Conservation (phyloP, 1,140 invertebrate species). For the Drosophila pandora region DNA sequence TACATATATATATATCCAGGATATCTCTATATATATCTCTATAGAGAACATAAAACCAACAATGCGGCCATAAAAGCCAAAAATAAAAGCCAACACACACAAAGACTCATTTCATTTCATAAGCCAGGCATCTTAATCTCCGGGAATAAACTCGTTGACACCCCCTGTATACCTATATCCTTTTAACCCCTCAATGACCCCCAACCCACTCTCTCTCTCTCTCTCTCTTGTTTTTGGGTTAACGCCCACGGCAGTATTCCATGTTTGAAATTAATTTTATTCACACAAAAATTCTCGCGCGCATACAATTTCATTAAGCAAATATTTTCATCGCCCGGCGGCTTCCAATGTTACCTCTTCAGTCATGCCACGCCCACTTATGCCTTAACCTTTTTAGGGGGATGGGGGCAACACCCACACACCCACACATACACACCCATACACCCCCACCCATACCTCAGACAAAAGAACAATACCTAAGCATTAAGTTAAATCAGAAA, state of each 20-base stretch:
- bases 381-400: neutral
- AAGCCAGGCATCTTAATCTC: slow-evolving; percentile 75
- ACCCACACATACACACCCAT: slow-evolving; percentile 15
- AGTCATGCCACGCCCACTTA: slow-evolving; percentile 4
- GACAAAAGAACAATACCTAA: slow-evolving; percentile 6
- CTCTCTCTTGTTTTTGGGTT: too few relatives aligned
- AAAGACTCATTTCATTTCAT: slow-evolving; percentile 61
- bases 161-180: neutral
- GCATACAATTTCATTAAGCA: slow-evolving; percentile 81
- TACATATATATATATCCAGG: slow-evolving; percentile 11
- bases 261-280: slow-evolving; percentile 81
- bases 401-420: neutral
- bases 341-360: slow-evolving; percentile 43
- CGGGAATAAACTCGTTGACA: slow-evolving; percentile 67
- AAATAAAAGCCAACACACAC: slow-evolving; percentile 18
- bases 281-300: slow-evolving; percentile 78
- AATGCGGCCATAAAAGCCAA: slow-evolving; percentile 34
- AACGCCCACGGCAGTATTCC: slow-evolving; percentile 10
- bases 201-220: too few relatives aligned
- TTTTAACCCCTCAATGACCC: too few relatives aligned
- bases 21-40: slow-evolving; percentile 22
- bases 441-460: neutral
- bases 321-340: slow-evolving; percentile 72
- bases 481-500: neutral
- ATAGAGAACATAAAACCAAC: slow-evolving; percentile 31